Evolutionary conservation across 1,140 invertebrate genomes (phyloP), one percentile per base, ranked within the genome.

Genomic region (Papilio glaucus): DNA sequence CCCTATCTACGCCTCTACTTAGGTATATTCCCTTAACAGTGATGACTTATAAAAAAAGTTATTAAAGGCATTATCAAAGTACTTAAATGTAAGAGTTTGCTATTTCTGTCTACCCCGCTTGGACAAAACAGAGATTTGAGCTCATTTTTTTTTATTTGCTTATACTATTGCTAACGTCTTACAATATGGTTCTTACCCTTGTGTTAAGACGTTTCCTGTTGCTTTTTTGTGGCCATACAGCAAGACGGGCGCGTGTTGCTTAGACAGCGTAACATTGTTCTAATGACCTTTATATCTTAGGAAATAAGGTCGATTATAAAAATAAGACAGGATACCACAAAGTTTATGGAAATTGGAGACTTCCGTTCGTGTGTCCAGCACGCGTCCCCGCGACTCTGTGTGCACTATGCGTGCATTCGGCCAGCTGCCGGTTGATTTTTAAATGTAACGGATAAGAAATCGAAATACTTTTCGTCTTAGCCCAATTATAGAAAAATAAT

Each of bases 291-390:
- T 77, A 65, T 65, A 45, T 1, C 4, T 0, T 39, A 13, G 1
- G 0, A 0, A 10, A 53, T 80, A 79, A 75, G 60, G 71, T 76
- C 68, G 1, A 65, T 72, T 76, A 57, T 69, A 42, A 65, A 57
- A 42, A 26, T 4, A 29, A 4, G 10, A 37, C 9, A 26, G 4
- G 18, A 33, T 49, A 72, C 60, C 38, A 72, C 61, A 73, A 72
- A 65, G 75, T 75, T 82, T 85, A 85, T 83, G 80, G 82, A 88
- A 90, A 89, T 89, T 79, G 80, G 76, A 79, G 74, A 86, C 81
- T 86, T 91, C 89, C 89, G 88, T 76, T 89, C 89, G 86, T 87
- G 88, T 91, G 89, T 76, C 81, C 72, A 76, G 81, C 87, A 83
- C 87, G 84, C 83, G 86, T 80, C 78, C 78, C 73, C 72, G 77